Conservation (phyloP, 1,140 invertebrate genomes). For the Orchesella cincta region DNA sequence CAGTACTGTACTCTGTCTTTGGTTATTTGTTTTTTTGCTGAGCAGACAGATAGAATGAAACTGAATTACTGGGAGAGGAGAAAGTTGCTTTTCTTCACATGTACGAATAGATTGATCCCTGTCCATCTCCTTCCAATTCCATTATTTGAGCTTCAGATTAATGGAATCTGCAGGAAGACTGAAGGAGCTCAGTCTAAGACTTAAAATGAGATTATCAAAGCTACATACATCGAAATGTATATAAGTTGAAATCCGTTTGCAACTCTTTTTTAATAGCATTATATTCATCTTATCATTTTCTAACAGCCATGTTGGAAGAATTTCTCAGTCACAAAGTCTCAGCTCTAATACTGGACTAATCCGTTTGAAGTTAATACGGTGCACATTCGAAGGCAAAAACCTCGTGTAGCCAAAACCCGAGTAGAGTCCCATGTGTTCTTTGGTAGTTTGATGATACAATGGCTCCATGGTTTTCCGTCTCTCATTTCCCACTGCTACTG, state of each 20-base stretch:
- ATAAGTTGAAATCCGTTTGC: background rate
- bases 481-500: no score
- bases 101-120: constrained; percentile 7
- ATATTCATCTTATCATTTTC: constrained; percentile 9
- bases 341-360: background rate
- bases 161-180: background rate
- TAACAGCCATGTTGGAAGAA: background rate
- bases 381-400: no score
- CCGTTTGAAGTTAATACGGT: background rate
- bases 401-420: no score
- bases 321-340: background rate
- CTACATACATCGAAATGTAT: background rate
- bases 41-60: background rate
- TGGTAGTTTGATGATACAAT: no score
- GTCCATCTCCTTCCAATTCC: constrained; percentile 21
- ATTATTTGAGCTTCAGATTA: constrained; percentile 29
- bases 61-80: background rate
- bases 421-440: no score
- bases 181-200: background rate
- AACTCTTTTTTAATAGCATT: background rate
- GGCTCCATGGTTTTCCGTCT: no score
- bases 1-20: no score
- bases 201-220: constrained; percentile 11
- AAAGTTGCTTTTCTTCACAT: background rate
- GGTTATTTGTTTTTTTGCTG: constrained; percentile 17